Evolutionary conservation across 2,797 vertebrate genomes (phyloP).

Genomic region (Clamator glandarius): DNA sequence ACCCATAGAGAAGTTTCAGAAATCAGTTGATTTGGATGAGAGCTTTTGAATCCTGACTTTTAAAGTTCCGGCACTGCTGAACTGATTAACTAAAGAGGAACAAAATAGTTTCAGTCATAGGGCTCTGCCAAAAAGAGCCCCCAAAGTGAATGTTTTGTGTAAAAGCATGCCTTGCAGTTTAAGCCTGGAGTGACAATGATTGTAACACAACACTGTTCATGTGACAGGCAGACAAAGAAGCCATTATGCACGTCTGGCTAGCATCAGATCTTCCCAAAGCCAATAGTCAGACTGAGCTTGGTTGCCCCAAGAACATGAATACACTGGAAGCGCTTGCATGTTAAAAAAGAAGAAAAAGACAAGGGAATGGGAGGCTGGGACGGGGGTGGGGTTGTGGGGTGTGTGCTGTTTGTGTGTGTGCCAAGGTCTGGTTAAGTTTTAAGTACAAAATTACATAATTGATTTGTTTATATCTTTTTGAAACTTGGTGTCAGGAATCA

Average conservation of each 20-base stretch:
- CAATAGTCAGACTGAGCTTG: constrained; percentile 59
- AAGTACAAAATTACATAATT: not conserved
- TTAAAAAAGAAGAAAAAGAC: constrained; percentile 11
- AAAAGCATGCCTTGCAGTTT: constrained; percentile 73
- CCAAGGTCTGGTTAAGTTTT: constrained; percentile 21
- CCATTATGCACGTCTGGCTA: constrained; percentile 76
- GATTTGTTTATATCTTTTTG: not conserved
- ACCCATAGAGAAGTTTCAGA: not conserved
- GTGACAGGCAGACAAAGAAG: constrained; percentile 80
- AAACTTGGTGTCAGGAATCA: not conserved
- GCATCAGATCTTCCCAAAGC: constrained; percentile 63
- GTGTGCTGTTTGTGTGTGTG: fast-evolving
- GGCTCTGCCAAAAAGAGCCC: constrained; percentile 55
- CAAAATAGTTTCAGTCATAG: constrained; percentile 60
- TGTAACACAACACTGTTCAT: constrained; percentile 77
- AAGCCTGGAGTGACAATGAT: constrained; percentile 75
- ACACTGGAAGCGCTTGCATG: constrained; percentile 31
- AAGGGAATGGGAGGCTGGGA: too few species aligned
- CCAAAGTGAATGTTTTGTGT: constrained; percentile 67
- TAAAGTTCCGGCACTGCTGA: constrained; percentile 2
- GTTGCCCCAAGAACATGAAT: constrained; percentile 62
- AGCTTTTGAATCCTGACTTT: constrained; percentile 32
- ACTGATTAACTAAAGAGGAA: constrained; percentile 46
- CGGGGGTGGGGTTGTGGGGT: too few species aligned
- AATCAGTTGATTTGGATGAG: not conserved